Evolutionary conservation across 2,113 vertebrate species (phyloP), one percentile per base, ranked within the genome.

Genomic region (Notothenia coriiceps): DNA sequence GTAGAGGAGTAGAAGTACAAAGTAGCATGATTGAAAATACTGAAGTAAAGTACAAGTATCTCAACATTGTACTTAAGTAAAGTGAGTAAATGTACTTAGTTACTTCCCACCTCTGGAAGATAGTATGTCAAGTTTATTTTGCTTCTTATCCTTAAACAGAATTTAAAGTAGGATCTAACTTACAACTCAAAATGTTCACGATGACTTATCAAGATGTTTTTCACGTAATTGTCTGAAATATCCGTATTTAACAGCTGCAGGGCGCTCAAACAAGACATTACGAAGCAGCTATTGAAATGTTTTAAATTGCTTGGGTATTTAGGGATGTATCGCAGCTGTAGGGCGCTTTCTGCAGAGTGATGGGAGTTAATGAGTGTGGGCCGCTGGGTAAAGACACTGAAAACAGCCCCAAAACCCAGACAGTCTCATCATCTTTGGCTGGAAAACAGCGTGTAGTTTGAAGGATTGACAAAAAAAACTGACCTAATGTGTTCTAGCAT

Each of bases 311-410:
- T 57, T 47, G 63, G 29, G 29, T 65, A 7, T 2, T 25, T 40
- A 14, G 66, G 46, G 56, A 70, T 20, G 18, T 15, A 47, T 64
- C 59, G 10, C 44, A 65, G 69, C 69, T 4, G 12, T 11, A 3
- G 61, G 77, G 8, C 13, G 3, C 13, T 43, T 61, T 61, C 5
- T 73, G 46, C 33, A 51, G 76, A 57, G 69, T 60, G 47, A 73
- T 67, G 33, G 17, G 33, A 18, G 46, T 20, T 46, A 66, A 75
- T 57, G 40, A 17, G 50, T 22, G 18, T 49, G 25, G 40, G 9
- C 67, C 10, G 1, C 17, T 17, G 68, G 47, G 46, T 1, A 47
- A 17, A 54, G 29, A 71, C 1, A 2, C 43, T 14, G 43, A 25
- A 62, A 29, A 69, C 49, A 70, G 64, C 46, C 57, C 57, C 0